A percentile compares a stretch with the other conserved stretches of the same genome.
phyloP scores from a whole-genome alignment of 2,113 vertebrate species.

The Pachyramphus minor region DNA sequence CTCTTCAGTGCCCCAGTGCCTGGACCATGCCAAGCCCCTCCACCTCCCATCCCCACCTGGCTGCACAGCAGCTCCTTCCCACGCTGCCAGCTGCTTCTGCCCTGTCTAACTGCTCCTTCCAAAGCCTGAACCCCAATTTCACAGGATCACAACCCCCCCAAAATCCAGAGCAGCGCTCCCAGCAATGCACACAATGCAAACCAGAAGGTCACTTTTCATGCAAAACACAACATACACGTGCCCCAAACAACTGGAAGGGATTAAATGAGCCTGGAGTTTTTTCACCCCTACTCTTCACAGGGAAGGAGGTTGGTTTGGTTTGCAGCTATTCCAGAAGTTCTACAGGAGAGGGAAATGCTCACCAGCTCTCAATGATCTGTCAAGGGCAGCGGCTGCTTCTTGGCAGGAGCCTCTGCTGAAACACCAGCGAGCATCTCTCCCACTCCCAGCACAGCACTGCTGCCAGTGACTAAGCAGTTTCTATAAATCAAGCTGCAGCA shows the following conservation, averaged over 20 bases:
- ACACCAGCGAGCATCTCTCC: conserved; percentile 1
- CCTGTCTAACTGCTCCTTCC: neutral
- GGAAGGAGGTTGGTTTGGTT: neutral
- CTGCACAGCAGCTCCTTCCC: neutral
- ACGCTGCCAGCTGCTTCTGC: neutral
- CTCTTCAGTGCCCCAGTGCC: neutral
- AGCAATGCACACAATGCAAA: rapidly evolving
- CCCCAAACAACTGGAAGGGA: rapidly evolving
- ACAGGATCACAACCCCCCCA: neutral
- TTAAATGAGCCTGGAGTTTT: neutral
- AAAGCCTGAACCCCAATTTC: neutral
- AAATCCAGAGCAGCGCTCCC: neutral
- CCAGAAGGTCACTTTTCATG: neutral
- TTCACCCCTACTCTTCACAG: neutral
- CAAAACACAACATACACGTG: neutral
- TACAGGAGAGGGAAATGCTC: neutral
- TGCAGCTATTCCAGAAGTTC: neutral
- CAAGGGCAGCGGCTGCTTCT: conserved; percentile 39
- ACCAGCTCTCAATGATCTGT: conserved; percentile 19
- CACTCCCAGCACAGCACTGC: neutral
- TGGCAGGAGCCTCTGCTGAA: conserved; percentile 32
- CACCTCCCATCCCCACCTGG: neutral
- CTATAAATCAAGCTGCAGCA: conserved; percentile 54
- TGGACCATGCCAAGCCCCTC: neutral
- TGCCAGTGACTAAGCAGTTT: conserved; percentile 69